A percentile compares a stretch with the other conserved stretches of the same genome.
These are phyloP conservation scores for Maylandia zebra DNA, from an alignment of 2,113 vertebrate species.

Conservation along the genomic window DNA sequence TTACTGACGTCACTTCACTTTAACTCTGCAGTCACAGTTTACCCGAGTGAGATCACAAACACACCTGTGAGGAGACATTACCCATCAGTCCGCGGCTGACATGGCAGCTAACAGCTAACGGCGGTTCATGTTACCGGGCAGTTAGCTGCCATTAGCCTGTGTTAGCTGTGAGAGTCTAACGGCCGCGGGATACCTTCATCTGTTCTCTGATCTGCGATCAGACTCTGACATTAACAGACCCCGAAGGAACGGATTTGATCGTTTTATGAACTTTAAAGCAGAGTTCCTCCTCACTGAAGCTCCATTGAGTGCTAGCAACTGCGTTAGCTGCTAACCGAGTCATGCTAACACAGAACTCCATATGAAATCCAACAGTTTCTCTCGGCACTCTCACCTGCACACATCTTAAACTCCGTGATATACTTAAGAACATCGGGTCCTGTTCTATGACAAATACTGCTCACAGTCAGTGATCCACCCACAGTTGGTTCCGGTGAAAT, in stretches of 20 bases:
- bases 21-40: not conserved
- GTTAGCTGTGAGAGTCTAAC: not conserved
- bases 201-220: not conserved
- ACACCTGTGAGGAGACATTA: not conserved
- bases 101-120: not conserved
- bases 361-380: not conserved
- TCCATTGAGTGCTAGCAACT: not conserved
- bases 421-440: rapidly evolving
- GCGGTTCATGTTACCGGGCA: not conserved
- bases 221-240: not conserved
- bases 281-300: not conserved
- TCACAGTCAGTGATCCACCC: rapidly evolving
- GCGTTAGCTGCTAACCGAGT: not conserved
- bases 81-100: not conserved
- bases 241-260: not conserved
- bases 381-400: not conserved
- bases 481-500: not conserved
- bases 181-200: not conserved
- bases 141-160: not conserved
- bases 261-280: not conserved
- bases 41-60: not conserved
- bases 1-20: not conserved
- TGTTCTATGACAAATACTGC: not conserved
- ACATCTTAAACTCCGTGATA: not conserved
- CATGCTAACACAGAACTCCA: not conserved